phyloP scores from a whole-genome alignment of 2,888 invertebrate genomes.

The Drosophila stalkeri region DNA sequence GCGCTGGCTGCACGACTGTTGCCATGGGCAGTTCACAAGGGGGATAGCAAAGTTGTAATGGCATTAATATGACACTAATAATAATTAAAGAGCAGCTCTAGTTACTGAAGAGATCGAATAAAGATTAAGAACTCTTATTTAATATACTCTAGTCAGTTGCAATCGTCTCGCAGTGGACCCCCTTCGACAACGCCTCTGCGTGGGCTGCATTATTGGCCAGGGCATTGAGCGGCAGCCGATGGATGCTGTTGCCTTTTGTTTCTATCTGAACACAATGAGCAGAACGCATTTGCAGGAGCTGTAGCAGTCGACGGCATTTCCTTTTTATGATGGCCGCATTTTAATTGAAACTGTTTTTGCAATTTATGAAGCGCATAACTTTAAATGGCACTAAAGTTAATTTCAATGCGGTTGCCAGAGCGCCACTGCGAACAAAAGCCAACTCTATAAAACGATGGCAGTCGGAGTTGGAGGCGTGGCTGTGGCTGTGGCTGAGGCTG shows the following conservation, averaged over 20 bases:
- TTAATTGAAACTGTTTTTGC: constrained; percentile 80
- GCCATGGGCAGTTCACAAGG: constrained; percentile 6
- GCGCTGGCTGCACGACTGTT: constrained; percentile 3
- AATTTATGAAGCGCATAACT: constrained; percentile 80
- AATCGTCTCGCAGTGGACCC: neutral
- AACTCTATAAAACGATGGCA: constrained; percentile 39
- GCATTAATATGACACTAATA: neutral
- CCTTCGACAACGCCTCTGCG: constrained; percentile 32
- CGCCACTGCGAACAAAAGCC: constrained; percentile 59
- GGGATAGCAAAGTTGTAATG: neutral
- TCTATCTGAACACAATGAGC: constrained; percentile 34
- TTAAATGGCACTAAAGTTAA: constrained; percentile 80
- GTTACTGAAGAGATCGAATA: neutral
- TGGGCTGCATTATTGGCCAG: constrained; percentile 44
- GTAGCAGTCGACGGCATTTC: constrained; percentile 73
- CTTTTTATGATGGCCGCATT: constrained; percentile 80
- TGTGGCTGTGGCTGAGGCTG: constrained; percentile 32
- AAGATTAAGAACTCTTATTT: neutral
- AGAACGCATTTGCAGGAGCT: constrained; percentile 68
- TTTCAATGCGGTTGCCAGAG: constrained; percentile 77
- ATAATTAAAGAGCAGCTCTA: neutral
- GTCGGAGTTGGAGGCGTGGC: constrained; percentile 20
- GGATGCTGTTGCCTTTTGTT: constrained; percentile 62
- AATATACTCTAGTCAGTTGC: neutral
- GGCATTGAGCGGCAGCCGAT: constrained; percentile 37